These are phyloP conservation scores for Sebastes diaconus DNA, from an alignment of 2,797 vertebrate species.

Conservation along the genomic window DNA sequence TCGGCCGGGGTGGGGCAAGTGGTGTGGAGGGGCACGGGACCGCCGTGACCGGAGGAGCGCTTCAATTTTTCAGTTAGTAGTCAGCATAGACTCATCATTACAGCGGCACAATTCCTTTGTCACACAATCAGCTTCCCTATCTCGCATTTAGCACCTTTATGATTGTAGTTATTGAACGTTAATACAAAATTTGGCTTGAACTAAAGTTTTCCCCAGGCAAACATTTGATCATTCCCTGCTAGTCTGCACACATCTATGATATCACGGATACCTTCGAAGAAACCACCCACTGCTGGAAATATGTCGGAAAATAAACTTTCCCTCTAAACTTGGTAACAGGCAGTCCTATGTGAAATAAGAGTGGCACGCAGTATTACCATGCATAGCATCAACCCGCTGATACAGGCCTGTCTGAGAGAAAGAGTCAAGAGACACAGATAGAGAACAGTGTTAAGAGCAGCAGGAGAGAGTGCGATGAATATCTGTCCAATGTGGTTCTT, in stretches of 20 bases:
- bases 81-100: too few species aligned
- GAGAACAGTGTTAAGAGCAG: slow-evolving; percentile 18
- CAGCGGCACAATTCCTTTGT: too few species aligned
- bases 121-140: too few species aligned
- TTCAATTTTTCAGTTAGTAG: too few species aligned
- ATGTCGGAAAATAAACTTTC: neutral
- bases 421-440: slow-evolving; percentile 33
- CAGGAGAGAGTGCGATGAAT: slow-evolving; percentile 54
- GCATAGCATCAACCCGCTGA: neutral
- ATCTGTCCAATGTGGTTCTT: slow-evolving; percentile 57
- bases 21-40: too few species aligned
- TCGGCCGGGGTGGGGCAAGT: too few species aligned
- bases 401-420: slow-evolving; percentile 14
- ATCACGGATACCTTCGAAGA: neutral
- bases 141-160: too few species aligned
- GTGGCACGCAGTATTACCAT: slow-evolving; percentile 16
- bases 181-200: neutral
- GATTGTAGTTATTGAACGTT: neutral
- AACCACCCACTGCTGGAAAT: neutral
- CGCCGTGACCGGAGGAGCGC: too few species aligned
- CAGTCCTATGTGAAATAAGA: neutral
- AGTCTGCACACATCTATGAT: slow-evolving; percentile 9
- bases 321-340: neutral
- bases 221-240: neutral
- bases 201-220: neutral